Evolutionary conservation across 1,140 invertebrate species (phyloP).

Genomic region (Orchesella cincta): DNA sequence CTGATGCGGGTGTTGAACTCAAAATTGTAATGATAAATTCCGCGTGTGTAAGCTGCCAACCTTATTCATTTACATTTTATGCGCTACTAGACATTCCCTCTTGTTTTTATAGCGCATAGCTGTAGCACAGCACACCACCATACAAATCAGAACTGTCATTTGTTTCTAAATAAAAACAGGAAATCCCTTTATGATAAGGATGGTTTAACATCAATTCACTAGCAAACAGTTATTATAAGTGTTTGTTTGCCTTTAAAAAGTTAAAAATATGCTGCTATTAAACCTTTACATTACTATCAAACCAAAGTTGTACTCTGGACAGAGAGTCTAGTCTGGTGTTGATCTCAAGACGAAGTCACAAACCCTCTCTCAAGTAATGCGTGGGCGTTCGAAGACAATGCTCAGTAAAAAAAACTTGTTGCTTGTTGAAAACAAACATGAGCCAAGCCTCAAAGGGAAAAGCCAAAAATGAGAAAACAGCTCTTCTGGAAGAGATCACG

Average conservation of each 20-base stretch:
- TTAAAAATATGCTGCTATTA: not conserved
- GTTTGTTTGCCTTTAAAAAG: not conserved
- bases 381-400: no score
- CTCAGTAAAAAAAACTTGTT: no score
- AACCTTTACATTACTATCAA: not conserved
- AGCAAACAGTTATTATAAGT: not conserved
- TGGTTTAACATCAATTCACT: not conserved
- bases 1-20: not conserved
- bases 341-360: no score
- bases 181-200: conserved; percentile 22
- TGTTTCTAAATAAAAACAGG: not conserved
- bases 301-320: no score
- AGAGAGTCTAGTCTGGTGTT: no score
- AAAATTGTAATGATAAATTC: not conserved
- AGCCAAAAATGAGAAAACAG: no score
- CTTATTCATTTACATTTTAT: no score
- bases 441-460: no score
- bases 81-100: not conserved
- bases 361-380: no score
- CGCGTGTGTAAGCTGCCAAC: not conserved
- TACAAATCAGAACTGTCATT: not conserved
- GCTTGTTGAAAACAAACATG: no score
- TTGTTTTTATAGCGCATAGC: not conserved
- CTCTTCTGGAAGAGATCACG: not conserved
- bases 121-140: not conserved